Conservation (phyloP, 1,140 invertebrate species). For the Papilio polytes region DNA sequence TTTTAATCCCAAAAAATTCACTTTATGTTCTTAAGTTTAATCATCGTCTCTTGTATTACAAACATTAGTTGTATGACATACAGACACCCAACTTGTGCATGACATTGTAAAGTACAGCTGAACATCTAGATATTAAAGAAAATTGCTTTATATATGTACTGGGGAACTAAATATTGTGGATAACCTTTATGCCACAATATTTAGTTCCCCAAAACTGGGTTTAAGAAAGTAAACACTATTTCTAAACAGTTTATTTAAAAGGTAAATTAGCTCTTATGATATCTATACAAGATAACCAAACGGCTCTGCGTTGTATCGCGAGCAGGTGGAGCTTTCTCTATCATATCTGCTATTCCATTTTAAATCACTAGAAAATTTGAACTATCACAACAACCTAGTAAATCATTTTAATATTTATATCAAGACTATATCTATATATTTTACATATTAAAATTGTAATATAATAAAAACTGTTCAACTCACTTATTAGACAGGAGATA, state of each 20-base stretch:
- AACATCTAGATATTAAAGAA: no score
- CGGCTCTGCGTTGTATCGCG: background rate
- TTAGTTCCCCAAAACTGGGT: background rate
- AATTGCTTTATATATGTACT: no score
- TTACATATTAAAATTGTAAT: constrained; percentile 31
- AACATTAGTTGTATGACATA: no score
- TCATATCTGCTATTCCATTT: background rate
- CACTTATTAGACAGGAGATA: no score
- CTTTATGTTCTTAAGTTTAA: no score
- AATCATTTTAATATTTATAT: constrained; percentile 5
- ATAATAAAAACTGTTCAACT: background rate
- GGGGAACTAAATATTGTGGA: no score
- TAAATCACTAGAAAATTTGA: constrained; percentile 28
- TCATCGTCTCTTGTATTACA: no score
- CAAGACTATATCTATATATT: background rate
- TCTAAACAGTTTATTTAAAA: constrained; percentile 28
- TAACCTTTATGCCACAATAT: background rate
- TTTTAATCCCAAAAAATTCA: no score
- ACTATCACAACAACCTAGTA: constrained; percentile 38
- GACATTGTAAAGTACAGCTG: no score
- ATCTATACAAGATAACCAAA: constrained; percentile 28
- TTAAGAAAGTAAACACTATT: background rate
- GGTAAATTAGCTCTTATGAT: constrained; percentile 21
- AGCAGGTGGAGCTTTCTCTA: background rate
- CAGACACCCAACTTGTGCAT: no score